phyloP scores from a whole-genome alignment of 2,113 vertebrate genomes.

The Aspidoscelis tigris region DNA sequence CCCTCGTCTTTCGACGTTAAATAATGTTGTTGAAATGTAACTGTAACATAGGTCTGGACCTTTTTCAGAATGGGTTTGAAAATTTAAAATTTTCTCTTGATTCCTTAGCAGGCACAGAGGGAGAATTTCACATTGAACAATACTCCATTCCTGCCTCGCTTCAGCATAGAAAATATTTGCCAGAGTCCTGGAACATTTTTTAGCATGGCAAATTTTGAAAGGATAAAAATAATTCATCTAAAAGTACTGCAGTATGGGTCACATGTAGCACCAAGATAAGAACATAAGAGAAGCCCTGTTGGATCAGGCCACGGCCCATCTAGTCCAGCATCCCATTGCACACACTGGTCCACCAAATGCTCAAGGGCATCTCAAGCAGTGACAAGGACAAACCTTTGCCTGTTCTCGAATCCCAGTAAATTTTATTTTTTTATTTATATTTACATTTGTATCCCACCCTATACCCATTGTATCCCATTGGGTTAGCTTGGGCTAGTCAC shows the following conservation, averaged over 20 bases:
- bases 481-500: no score
- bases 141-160: background rate
- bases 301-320: no score
- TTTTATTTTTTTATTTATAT: no score
- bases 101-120: background rate
- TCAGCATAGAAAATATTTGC: background rate
- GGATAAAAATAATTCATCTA: background rate
- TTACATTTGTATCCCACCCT: no score
- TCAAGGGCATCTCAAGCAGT: no score
- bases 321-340: no score
- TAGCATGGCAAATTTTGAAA: background rate
- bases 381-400: no score
- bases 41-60: background rate
- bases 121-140: background rate
- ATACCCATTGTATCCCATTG: no score
- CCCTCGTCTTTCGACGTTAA: background rate
- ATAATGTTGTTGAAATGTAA: background rate
- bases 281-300: no score
- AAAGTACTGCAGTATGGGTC: background rate
- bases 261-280: no score
- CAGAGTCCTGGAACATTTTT: background rate
- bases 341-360: no score
- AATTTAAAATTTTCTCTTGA: background rate
- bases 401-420: no score
- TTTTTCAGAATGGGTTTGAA: background rate